Percentiles rank a stretch among this genome's conserved stretches.
These are phyloP conservation scores for Sphenodon punctatus DNA, from an alignment of 2,797 vertebrate genomes.

Conservation along the genomic window DNA sequence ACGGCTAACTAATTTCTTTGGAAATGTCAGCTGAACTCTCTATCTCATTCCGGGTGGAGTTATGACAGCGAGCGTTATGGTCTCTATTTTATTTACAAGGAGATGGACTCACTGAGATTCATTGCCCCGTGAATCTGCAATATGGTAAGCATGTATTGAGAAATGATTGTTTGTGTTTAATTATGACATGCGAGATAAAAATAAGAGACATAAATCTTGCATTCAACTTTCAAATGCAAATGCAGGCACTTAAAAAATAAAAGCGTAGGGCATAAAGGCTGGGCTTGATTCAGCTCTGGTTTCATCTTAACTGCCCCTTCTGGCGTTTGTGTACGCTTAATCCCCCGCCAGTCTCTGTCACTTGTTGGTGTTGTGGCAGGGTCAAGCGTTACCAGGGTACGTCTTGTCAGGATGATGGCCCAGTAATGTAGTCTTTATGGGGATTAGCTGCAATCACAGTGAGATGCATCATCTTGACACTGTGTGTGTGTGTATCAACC, in stretches of 20 bases:
- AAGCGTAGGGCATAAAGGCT: rapidly evolving
- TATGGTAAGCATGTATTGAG: constrained; percentile 44
- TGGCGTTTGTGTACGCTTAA: too few species aligned
- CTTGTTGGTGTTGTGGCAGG: too few species aligned
- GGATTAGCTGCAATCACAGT: too few species aligned
- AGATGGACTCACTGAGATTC: constrained; percentile 41
- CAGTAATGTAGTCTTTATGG: too few species aligned
- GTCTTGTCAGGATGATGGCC: too few species aligned
- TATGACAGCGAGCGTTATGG: rapidly evolving
- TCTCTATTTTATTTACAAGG: constrained; percentile 8
- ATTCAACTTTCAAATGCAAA: constrained; percentile 1
- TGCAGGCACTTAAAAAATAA: neutral
- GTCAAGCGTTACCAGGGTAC: too few species aligned
- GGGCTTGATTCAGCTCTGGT: neutral
- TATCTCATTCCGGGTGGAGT: neutral
- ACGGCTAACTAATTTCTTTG: neutral
- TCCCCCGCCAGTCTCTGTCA: too few species aligned
- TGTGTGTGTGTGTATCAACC: too few species aligned
- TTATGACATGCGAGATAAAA: constrained; percentile 46
- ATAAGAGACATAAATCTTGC: constrained; percentile 46
- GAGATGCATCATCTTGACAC: too few species aligned
- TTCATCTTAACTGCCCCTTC: too few species aligned
- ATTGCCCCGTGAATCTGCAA: constrained; percentile 32
- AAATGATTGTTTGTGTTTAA: constrained; percentile 63
- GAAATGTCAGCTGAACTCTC: constrained; percentile 30